Evolutionary conservation across 2,113 vertebrate species (phyloP).

Genomic region (Chiloscyllium plagiosum): DNA sequence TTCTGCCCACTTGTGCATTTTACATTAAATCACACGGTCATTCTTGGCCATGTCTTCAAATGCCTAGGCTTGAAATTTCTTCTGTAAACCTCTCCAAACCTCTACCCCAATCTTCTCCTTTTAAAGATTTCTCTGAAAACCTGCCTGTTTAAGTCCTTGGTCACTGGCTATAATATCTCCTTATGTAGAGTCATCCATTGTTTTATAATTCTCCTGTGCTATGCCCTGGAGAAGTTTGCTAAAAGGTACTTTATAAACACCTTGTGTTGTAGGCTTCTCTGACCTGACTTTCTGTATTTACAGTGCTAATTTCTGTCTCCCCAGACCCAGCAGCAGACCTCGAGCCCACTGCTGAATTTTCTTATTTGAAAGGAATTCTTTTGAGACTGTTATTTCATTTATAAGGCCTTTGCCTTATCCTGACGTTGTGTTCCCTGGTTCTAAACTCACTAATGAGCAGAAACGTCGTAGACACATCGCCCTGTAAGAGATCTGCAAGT

Average conservation of each 20-base stretch:
- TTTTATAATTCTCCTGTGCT: neutral
- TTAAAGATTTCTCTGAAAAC: neutral
- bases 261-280: neutral
- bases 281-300: neutral
- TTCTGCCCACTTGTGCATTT: too few species aligned
- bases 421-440: too few species aligned
- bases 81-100: neutral
- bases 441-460: too few species aligned
- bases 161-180: neutral
- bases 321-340: neutral
- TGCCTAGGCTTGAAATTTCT: neutral
- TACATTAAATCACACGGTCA: too few species aligned
- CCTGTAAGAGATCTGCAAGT: too few species aligned
- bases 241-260: neutral
- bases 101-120: neutral
- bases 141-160: neutral
- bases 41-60: too few species aligned
- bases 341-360: neutral
- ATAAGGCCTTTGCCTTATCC: too few species aligned
- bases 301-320: neutral
- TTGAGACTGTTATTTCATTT: neutral
- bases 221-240: neutral
- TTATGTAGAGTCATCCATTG: neutral
- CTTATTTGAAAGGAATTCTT: neutral
- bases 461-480: too few species aligned